Conservation (phyloP, 2,888 invertebrate species). For the Priapulus caudatus region DNA sequence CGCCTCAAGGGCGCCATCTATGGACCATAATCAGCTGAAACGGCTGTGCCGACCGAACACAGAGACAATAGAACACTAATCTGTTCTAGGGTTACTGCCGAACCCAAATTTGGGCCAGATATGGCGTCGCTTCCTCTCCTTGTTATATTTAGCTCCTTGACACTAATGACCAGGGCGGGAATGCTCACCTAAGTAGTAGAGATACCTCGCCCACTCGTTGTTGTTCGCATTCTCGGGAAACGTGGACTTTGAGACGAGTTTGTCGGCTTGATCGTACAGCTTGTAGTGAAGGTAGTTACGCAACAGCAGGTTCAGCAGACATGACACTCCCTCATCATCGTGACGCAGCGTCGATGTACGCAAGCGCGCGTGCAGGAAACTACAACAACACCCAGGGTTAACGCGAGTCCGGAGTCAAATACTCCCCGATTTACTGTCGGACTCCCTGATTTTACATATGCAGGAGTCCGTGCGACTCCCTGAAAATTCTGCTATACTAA, state of each 20-base stretch:
- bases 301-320: conserved; percentile 83
- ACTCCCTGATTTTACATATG: too few species aligned
- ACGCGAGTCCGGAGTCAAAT: too few species aligned
- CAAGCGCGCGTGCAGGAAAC: conserved; percentile 67
- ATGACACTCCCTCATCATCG: conserved; percentile 94
- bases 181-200: conserved; percentile 81
- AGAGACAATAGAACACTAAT: too few species aligned
- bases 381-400: too few species aligned
- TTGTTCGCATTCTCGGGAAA: conserved; percentile 95
- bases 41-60: background rate
- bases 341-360: conserved; percentile 88
- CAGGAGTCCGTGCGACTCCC: too few species aligned
- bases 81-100: too few species aligned
- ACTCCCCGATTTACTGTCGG: too few species aligned
- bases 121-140: too few species aligned
- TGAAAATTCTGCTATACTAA: too few species aligned
- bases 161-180: conserved; percentile 15
- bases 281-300: conserved; percentile 91
- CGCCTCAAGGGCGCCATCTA: too few species aligned
- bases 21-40: background rate
- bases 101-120: too few species aligned
- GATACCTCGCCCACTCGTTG: conserved; percentile 95
- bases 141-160: too few species aligned
- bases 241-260: conserved; percentile 87
- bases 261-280: conserved; percentile 90